These are phyloP conservation scores for Arizona elegans DNA, from an alignment of 2,113 vertebrate species.

Conservation along the genomic window DNA sequence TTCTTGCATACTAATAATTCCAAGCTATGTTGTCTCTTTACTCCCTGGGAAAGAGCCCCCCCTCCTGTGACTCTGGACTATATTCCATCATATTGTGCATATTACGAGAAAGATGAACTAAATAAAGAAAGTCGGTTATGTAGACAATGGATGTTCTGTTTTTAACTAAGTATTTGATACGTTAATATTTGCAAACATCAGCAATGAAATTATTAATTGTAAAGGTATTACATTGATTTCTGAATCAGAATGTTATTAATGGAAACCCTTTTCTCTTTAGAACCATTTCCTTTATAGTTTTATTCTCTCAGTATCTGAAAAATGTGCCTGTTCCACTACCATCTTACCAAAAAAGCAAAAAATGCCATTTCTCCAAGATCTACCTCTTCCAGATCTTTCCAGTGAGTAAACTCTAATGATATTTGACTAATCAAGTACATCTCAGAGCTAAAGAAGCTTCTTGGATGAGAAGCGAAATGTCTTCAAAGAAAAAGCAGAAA, in stretches of 20 bases:
- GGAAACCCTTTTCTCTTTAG: conserved; percentile 61
- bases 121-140: neutral
- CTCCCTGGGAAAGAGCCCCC: neutral
- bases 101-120: neutral
- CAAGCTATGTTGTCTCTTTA: neutral
- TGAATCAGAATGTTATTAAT: neutral
- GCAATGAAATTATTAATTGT: neutral
- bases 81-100: neutral
- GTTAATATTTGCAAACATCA: neutral
- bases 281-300: conserved; percentile 84
- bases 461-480: no score
- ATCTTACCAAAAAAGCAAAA: conserved; percentile 73
- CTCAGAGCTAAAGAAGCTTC: no score
- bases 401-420: conserved; percentile 64
- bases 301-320: conserved; percentile 96
- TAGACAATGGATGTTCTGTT: neutral
- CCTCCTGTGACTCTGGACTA: neutral
- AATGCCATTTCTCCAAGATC: conserved; percentile 71
- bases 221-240: neutral
- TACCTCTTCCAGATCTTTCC: conserved; percentile 93
- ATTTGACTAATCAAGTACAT: neutral
- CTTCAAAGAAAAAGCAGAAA: no score
- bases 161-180: neutral
- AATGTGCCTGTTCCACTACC: conserved; percentile 80
- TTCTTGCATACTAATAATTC: neutral